Base-by-base conservation (phyloP, 2,113 vertebrate genomes). In the Grammomys surdaster region DNA sequence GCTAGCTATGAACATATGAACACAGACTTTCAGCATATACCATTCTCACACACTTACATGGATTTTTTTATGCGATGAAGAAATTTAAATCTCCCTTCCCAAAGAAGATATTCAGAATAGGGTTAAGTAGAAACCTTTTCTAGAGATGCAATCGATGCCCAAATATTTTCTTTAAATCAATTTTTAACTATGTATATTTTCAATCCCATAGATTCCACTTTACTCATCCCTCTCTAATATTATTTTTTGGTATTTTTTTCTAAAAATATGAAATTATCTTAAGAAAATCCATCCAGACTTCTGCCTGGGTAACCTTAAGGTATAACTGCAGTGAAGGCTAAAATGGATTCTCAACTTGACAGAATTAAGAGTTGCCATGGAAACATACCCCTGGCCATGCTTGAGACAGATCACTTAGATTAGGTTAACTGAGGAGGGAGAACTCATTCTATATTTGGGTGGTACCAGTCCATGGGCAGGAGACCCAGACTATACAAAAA, bases 41-140 rank as follows among this genome's bases (percentile, higher is more conserved):
- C 24, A 12, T 3, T 60, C 10, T 76, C 36, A 43, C 3, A 69
- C n/a, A 28, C 0, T 5, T 5, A 19, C n/a, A n/a, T 36, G 65
- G 56, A 75, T 56, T 51, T 54, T 43, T 46, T 75, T 46, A 26
- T 10, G 13, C 60, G 70, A 51, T 31, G 0, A 58, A 22, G 7
- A 40, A 0, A 22, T 36, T 65, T 36, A 70, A 63, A 24, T 75
- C 6, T 36, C 31, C 46, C 60, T 69, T 95, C 76, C 31, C 8
- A 92, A 86, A 86, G 26, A 80, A 20, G 48, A 36, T 76, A 77
- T 43, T 31, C 40, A 26, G 28, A 33, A n/a, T n/a, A 69, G 87
- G 87, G 36, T 60, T 69, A 40, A 70, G 1, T 19, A 7, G 54
- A 33, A 28, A 17, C 26, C 69, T 58, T 94, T 89, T 93, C 40